Evolutionary conservation across 2,888 invertebrate genomes (phyloP), one percentile per base, ranked within the genome.

Genomic region (Eumacrocentrus americanus): DNA sequence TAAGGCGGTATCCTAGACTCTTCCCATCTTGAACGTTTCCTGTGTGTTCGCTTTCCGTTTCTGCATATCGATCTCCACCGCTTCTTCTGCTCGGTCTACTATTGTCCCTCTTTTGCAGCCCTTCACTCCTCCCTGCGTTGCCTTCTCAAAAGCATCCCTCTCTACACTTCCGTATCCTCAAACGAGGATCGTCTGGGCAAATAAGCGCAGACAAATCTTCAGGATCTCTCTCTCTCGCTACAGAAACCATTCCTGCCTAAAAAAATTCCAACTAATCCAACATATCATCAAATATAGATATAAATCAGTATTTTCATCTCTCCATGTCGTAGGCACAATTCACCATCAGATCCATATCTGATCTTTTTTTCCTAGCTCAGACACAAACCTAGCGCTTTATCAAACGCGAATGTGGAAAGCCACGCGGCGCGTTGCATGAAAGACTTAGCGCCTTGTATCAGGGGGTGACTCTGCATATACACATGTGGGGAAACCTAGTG

Each of bases 401-500:
- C n/a, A n/a, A n/a, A n/a, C n/a, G n/a, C n/a, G n/a, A n/a, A n/a
- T n/a, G n/a, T n/a, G n/a, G n/a, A n/a, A n/a, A n/a, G n/a, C n/a
- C n/a, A n/a, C n/a, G n/a, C n/a, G n/a, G n/a, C n/a, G n/a, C n/a
- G n/a, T n/a, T n/a, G n/a, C n/a, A n/a, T n/a, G n/a, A n/a, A n/a
- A n/a, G n/a, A n/a, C n/a, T n/a, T n/a, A n/a, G 11, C 7, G 7
- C 22, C 25, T 7, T 11, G 34, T 44, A 44, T 35, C 20, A 44
- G 42, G 54, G 54, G 54, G 44, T 54, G 54, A 48, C 42, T 50
- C 54, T 44, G 54, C 46, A 60, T 47, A 42, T 51, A 53, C n/a
- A 52, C 34, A 48, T 53, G 18, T 38, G 62, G 68, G 67, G 66
- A 68, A 67, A 68, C 71, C 65, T 67, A 61, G 58, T 44, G 40